Evolutionary conservation across 2,888 invertebrate genomes (phyloP), one percentile per base, ranked within the genome.

Genomic region (Athalia cordata): DNA sequence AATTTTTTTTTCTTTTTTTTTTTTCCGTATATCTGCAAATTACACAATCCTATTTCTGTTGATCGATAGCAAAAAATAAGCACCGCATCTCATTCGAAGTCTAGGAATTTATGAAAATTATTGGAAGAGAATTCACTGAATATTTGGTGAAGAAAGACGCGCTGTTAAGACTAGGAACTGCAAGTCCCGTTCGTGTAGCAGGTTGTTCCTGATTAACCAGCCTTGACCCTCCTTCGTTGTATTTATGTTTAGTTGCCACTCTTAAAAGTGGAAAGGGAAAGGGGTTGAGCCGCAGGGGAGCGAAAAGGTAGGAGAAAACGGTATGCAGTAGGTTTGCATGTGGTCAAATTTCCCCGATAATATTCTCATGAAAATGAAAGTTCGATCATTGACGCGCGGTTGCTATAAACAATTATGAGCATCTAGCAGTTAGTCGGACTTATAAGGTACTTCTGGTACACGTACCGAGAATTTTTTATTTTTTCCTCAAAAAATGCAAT

Each of bases 201-300:
- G 72, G 57, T 57, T 52, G 72, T 59, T 45, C 59, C 11, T 72
- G 72, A 72, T 72, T 72, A 72, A 72, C 57, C 59, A 47, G 45
- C 57, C 47, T 8, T n/a, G 57, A 72, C 11, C 59, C 59, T 72
- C 59, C 47, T 72, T 72, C 13, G 45, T 13, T 29, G 72, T 72
- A 72, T 57, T 72, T 72, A 72, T 72, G 13, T 55, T 72, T 59
- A 59, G n/a, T 59, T 2, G 59, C 15, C 45, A 72, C 45, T 72
- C 47, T 57, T n/a, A 0, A 47, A 29, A 5, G 13, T 55, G 57
- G 72, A 72, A 72, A 59, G 72, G 72, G 72, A 72, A 72, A 72
- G 57, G 72, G 72, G 72, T 72, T 72, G 70, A 29, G 29, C 47
- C 29, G 47, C 45, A 45, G 13, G 15, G 13, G 57, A 59, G 59